phyloP scores from a whole-genome alignment of 1,140 invertebrate species.

The Ostrea edulis region DNA sequence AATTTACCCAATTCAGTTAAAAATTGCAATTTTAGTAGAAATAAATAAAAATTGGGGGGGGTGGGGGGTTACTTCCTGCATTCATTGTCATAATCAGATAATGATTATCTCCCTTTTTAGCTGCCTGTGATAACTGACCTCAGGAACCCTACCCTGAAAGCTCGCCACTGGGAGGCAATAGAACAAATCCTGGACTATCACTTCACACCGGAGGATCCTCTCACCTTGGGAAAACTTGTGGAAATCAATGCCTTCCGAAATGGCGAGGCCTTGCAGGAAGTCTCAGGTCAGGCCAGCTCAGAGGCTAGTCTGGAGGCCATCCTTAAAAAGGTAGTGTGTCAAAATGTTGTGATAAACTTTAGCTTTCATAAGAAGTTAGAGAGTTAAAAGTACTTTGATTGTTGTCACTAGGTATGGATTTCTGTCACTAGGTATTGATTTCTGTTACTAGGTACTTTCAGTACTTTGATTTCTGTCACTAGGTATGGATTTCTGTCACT shows the following conservation, averaged over 20 bases:
- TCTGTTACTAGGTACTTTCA: too few species aligned
- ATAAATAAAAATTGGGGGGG: too few species aligned
- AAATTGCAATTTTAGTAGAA: too few species aligned
- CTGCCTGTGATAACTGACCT: constrained; percentile 79
- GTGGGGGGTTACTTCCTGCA: too few species aligned
- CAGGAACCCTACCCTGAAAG: constrained; percentile 77
- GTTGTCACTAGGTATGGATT: too few species aligned
- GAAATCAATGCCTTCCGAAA: constrained; percentile 85
- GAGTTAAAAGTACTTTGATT: too few species aligned
- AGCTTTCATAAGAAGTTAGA: too few species aligned
- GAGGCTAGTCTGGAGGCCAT: constrained; percentile 89
- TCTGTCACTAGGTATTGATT: too few species aligned
- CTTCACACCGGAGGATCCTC: constrained; percentile 76
- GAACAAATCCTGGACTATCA: constrained; percentile 75
- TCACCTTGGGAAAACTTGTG: constrained; percentile 77
- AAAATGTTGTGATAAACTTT: too few species aligned
- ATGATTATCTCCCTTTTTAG: constrained; percentile 74
- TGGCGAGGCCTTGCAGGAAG: constrained; percentile 88
- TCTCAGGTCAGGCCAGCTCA: constrained; percentile 90
- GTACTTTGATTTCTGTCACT: neutral
- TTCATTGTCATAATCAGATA: too few species aligned
- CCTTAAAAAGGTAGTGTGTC: constrained; percentile 86
- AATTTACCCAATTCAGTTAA: too few species aligned
- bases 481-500: constrained; percentile 78
- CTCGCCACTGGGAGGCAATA: constrained; percentile 79